A percentile compares a stretch with the other conserved stretches of the same genome.
Conservation (phyloP, 2,888 invertebrate genomes). For the Pycnomerus fuliginosus region DNA sequence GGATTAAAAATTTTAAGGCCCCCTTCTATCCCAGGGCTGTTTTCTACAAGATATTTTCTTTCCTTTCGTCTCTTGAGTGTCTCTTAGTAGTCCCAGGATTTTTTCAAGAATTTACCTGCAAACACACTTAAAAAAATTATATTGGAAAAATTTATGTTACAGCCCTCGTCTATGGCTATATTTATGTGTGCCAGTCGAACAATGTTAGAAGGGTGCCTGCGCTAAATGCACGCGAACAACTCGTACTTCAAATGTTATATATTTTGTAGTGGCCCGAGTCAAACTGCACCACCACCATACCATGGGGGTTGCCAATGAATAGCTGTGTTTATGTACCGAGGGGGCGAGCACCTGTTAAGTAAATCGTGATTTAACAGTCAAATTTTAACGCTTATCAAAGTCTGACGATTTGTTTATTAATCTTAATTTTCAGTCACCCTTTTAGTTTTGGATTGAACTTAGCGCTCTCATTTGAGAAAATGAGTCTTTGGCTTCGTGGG, state of each 20-base stretch:
- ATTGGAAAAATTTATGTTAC: background rate
- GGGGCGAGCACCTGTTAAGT: constrained; percentile 45
- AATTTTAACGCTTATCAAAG: constrained; percentile 45
- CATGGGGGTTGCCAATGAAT: constrained; percentile 35
- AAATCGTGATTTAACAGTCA: constrained; percentile 45
- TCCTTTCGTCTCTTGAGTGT: too few species aligned
- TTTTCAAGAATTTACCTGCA: too few species aligned
- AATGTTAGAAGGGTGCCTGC: constrained; percentile 30
- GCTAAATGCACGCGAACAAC: constrained; percentile 39
- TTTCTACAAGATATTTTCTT: too few species aligned
- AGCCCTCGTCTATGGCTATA: constrained; percentile 30
- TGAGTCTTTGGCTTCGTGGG: too few species aligned
- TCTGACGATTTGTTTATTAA: too few species aligned
- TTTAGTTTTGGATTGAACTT: too few species aligned
- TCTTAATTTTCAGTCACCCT: too few species aligned
- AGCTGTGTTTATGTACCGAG: constrained; percentile 39
- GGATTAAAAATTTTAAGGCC: too few species aligned
- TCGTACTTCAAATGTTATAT: constrained; percentile 45
- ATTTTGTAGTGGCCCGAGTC: constrained; percentile 46
- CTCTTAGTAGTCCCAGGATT: too few species aligned
- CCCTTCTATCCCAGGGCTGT: too few species aligned
- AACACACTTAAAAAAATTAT: background rate
- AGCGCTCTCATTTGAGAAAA: too few species aligned
- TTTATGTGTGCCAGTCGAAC: constrained; percentile 36
- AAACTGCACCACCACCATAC: constrained; percentile 38